Base-by-base conservation (phyloP, 2,113 vertebrate genomes). In the Gopherus flavomarginatus region DNA sequence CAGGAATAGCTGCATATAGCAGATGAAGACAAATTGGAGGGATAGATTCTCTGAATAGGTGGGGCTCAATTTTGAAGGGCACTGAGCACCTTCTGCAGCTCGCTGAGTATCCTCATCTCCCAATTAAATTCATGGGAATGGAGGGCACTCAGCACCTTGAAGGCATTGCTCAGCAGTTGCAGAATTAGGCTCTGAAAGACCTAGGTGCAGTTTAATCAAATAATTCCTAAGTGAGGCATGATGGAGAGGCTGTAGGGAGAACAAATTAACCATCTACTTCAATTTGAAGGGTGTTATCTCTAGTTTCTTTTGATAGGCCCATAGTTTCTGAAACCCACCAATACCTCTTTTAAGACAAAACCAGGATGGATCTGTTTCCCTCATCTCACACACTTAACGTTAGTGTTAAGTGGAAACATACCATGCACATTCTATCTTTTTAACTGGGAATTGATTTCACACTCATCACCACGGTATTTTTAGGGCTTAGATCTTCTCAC, bases 271-370 rank as follows among this genome's bases (percentile, higher is more conserved):
- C 22, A 81, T 72, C 16, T 5, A 4, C 88, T 92, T 90, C 12
- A 81, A 10, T 92, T 84, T 86, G 31, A 56, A 77, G 7, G 13
- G 1, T 57, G 5, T 59, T 92, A 80, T 9, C 17, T 91, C 57
- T 42, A 87, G 69, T 84, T 92, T 14, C 84, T 84, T 26, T 11
- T 57, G 9, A 3, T 69, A 31, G 24, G 65, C 59, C 26, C 38
- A 90, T 90, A 9, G 42, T 89, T 90, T 86, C 88, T 92, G 29
- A 44, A 56, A 89, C 82, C 3, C 84, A 44, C 44, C 8, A 35
- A 89, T 92, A 0, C 90, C 5, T 95, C 94, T 83, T 53, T 44
- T 88, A 62, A 93, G 94, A 86, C 62, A 85, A 95, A 59, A 47
- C 22, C 52, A 35, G 59, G 89, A 22, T 54, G 11, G 38, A 13